Evolutionary conservation across 2,113 vertebrate genomes (phyloP).

Genomic region (Rhinoderma darwinii): DNA sequence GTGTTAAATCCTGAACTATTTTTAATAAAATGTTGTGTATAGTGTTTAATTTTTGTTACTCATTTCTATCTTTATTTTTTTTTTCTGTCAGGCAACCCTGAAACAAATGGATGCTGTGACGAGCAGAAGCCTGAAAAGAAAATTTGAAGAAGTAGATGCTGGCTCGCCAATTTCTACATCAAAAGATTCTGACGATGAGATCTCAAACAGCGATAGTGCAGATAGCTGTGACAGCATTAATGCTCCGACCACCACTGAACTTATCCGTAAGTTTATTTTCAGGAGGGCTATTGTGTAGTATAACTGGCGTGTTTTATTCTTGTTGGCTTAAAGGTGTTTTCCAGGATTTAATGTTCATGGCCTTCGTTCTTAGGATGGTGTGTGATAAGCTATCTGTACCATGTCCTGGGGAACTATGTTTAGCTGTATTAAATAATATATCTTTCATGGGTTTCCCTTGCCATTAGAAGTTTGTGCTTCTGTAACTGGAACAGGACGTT

Average conservation of each 20-base stretch:
- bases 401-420: background rate
- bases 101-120: conserved; percentile 84
- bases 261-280: conserved; percentile 84
- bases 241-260: conserved; percentile 78
- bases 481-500: too few species aligned
- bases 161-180: conserved; percentile 84
- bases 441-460: too few species aligned
- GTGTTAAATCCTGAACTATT: background rate
- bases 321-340: background rate
- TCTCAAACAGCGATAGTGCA: conserved; percentile 94
- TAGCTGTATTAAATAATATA: too few species aligned
- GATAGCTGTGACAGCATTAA: conserved; percentile 98
- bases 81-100: conserved; percentile 66
- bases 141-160: conserved; percentile 89
- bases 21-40: background rate
- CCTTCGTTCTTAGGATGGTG: background rate
- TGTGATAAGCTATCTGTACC: too few species aligned
- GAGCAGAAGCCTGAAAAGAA: conserved; percentile 82
- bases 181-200: conserved; percentile 91
- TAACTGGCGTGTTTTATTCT: background rate
- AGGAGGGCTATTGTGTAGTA: background rate
- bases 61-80: background rate
- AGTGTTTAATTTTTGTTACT: background rate
- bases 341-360: background rate
- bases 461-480: too few species aligned